Evolutionary conservation across 2,888 invertebrate genomes (phyloP).

Genomic region (Pycnomerus fuliginosus): DNA sequence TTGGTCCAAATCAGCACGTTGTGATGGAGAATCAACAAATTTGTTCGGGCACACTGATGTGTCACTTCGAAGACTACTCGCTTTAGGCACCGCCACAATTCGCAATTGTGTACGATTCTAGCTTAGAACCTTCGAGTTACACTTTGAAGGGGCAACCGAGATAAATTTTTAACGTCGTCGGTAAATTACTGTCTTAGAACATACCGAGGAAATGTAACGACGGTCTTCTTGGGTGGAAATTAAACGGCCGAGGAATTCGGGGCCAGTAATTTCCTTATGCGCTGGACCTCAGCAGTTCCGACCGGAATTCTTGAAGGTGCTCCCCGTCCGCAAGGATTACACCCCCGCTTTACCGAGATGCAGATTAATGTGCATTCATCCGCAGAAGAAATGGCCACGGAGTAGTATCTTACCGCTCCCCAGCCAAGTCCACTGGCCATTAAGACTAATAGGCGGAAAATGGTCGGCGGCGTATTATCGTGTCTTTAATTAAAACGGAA

Average conservation of each 20-base stretch:
- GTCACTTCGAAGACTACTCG: too few relatives aligned
- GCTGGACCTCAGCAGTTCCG: constrained; percentile 39
- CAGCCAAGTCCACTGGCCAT: constrained; percentile 34
- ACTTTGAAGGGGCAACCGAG: too few relatives aligned
- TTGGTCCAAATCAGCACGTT: too few relatives aligned
- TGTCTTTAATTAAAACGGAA: constrained; percentile 3
- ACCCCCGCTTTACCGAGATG: constrained; percentile 42
- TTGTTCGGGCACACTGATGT: too few relatives aligned
- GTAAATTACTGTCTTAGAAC: too few relatives aligned
- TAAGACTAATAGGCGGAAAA: constrained; percentile 43
- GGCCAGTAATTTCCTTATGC: constrained; percentile 47
- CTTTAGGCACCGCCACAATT: too few relatives aligned
- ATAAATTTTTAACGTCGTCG: too few relatives aligned
- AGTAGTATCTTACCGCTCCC: constrained; percentile 32
- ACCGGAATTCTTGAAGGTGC: constrained; percentile 49
- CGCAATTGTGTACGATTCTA: too few relatives aligned
- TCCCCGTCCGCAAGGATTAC: constrained; percentile 30
- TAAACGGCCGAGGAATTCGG: constrained; percentile 52
- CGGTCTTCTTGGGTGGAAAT: constrained; percentile 40
- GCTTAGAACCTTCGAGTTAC: too few relatives aligned
- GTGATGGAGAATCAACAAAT: too few relatives aligned
- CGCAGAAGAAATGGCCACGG: constrained; percentile 51
- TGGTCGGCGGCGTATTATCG: constrained; percentile 16
- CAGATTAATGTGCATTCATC: constrained; percentile 53
- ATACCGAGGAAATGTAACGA: constrained; percentile 19